These are phyloP conservation scores for Agapostemon virescens DNA, from an alignment of 2,888 invertebrate species.

Conservation along the genomic window DNA sequence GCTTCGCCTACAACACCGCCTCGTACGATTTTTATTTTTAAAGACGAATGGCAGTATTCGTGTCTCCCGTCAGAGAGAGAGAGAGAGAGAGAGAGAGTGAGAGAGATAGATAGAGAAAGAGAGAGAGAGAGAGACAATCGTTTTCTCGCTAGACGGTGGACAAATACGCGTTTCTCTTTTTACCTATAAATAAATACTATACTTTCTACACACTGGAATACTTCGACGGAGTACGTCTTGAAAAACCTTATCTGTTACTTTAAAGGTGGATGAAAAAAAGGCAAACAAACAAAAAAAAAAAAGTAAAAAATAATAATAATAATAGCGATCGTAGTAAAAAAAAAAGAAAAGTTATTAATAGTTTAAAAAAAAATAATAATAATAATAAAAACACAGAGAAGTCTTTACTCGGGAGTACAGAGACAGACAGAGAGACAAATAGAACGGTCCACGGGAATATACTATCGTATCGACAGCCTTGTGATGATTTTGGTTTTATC, in stretches of 20 bases:
- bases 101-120: too few species aligned
- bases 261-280: slow-evolving; percentile 51
- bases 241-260: slow-evolving; percentile 56
- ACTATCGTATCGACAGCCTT: slow-evolving; percentile 58
- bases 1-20: slow-evolving; percentile 12
- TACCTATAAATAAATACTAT: slow-evolving; percentile 78
- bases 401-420: slow-evolving; percentile 53
- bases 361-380: slow-evolving; percentile 17
- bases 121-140: neutral
- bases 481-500: slow-evolving; percentile 57
- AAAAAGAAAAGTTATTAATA: slow-evolving; percentile 21
- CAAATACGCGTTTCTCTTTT: slow-evolving; percentile 44
- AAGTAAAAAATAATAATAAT: slow-evolving; percentile 18
- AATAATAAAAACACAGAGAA: slow-evolving; percentile 23
- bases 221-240: slow-evolving; percentile 66
- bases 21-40: slow-evolving; percentile 26
- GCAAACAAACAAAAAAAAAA: slow-evolving; percentile 34
- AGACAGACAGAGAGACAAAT: slow-evolving; percentile 52
- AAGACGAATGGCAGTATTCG: slow-evolving; percentile 62
- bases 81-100: neutral
- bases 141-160: slow-evolving; percentile 33
- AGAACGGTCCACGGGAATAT: slow-evolving; percentile 54
- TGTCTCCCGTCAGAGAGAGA: slow-evolving; percentile 25
- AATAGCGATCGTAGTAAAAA: slow-evolving; percentile 21
- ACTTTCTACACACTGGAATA: slow-evolving; percentile 77